Percentiles rank a stretch among this genome's conserved stretches.
phyloP scores from a whole-genome alignment of 2,113 vertebrate species.

The Chaenocephalus aceratus region DNA sequence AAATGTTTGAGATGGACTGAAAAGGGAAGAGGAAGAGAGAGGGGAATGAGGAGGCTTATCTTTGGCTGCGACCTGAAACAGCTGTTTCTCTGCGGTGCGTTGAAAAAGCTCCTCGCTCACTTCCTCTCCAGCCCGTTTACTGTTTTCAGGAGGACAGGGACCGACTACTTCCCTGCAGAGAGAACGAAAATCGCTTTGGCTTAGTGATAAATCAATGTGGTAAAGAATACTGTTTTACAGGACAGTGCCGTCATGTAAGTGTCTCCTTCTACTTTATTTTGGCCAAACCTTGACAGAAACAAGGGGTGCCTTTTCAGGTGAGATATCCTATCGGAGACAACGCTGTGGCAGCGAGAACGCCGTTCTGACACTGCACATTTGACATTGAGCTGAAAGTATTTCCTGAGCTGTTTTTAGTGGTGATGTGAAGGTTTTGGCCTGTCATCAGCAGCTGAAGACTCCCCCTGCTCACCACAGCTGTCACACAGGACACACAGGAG shows the following conservation, averaged over 20 bases:
- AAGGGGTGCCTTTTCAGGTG: background rate
- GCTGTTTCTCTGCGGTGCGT: conserved; percentile 80
- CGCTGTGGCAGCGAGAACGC: conserved; percentile 18
- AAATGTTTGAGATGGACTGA: conserved; percentile 40
- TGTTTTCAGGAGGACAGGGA: conserved; percentile 70
- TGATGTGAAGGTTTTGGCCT: conserved; percentile 60
- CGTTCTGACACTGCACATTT: conserved; percentile 47
- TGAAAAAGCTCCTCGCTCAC: conserved; percentile 79
- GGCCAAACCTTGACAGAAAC: conserved; percentile 20
- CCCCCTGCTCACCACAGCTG: conserved; percentile 72
- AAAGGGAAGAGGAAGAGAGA: conserved; percentile 26
- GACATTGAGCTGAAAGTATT: conserved; percentile 65
- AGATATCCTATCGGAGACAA: background rate
- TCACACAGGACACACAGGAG: conserved; percentile 46
- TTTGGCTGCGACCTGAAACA: conserved; percentile 82
- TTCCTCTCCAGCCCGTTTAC: conserved; percentile 76
- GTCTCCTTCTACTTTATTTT: conserved; percentile 31
- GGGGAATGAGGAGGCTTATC: conserved; percentile 74
- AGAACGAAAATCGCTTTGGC: conserved; percentile 65
- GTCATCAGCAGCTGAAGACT: conserved; percentile 61
- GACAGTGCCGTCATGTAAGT: conserved; percentile 26
- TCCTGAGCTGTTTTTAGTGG: conserved; percentile 46
- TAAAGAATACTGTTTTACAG: conserved; percentile 33
- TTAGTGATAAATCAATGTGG: conserved; percentile 60
- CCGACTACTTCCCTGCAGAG: conserved; percentile 54